Conservation (phyloP, 2,113 vertebrate genomes). For the Aegotheles bennettii region DNA sequence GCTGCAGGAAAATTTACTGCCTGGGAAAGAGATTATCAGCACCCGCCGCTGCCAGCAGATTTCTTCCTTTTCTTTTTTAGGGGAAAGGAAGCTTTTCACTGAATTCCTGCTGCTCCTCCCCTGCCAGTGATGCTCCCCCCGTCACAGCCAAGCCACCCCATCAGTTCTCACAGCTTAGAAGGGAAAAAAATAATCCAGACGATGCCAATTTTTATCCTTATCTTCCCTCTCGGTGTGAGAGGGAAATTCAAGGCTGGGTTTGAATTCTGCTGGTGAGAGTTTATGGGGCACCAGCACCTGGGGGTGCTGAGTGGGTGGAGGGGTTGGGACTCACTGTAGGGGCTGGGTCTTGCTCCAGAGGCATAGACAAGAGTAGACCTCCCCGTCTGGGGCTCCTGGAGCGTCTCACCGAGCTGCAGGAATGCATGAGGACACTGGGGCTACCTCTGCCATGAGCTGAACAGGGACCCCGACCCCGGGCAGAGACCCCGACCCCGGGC, state of each 20-base stretch:
- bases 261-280: not conserved
- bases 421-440: not conserved
- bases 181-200: rapidly evolving
- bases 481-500: rapidly evolving
- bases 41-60: not conserved
- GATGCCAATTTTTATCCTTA: not conserved
- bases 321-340: too few relatives aligned
- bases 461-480: rapidly evolving
- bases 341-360: rapidly evolving
- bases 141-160: not conserved
- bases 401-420: not conserved
- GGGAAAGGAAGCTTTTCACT: constrained; percentile 37
- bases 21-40: constrained; percentile 43
- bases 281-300: rapidly evolving
- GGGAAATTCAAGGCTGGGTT: not conserved
- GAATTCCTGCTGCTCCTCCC: not conserved
- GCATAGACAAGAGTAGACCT: not conserved
- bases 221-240: not conserved
- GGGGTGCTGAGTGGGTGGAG: not conserved
- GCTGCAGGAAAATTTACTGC: constrained; percentile 47
- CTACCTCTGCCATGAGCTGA: not conserved
- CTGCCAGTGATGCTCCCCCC: not conserved
- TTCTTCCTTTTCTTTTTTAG: not conserved
- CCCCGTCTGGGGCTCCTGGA: not conserved
- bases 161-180: not conserved